Percentiles rank a stretch among this genome's conserved stretches.
Evolutionary conservation across 2,113 vertebrate genomes (phyloP).

Genomic region (Plecturocebus donacophilus): DNA sequence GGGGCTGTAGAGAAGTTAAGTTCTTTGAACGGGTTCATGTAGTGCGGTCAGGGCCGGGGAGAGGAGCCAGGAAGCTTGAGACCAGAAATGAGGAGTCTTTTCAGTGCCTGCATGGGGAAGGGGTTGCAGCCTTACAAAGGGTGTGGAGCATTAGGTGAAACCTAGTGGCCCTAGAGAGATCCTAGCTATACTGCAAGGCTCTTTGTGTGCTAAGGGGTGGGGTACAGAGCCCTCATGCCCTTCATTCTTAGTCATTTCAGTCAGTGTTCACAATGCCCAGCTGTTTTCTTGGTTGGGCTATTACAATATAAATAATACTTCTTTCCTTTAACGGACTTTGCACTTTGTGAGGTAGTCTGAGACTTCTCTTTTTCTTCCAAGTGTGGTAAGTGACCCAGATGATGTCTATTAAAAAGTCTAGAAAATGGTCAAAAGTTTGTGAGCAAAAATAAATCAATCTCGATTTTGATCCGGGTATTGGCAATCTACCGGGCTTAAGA

Average conservation of each 20-base stretch:
- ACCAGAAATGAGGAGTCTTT: background rate
- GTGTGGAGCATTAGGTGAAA: background rate
- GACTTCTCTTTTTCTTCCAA: background rate
- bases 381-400: background rate
- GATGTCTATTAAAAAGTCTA: background rate
- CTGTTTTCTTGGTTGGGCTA: background rate
- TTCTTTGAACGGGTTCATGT: background rate
- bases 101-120: background rate
- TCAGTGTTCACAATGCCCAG: background rate
- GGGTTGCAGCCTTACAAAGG: background rate
- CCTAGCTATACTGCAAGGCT: background rate
- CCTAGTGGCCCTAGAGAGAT: background rate
- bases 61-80: background rate
- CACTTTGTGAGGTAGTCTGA: background rate
- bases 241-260: background rate
- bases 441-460: background rate
- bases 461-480: background rate
- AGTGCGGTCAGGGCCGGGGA: background rate
- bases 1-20: fast-evolving
- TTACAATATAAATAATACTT: background rate
- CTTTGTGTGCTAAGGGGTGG: background rate
- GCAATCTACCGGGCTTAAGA: background rate
- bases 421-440: background rate
- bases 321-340: background rate
- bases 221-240: background rate